Evolutionary conservation across 2,888 invertebrate species (phyloP), one percentile per base, ranked within the genome.

Genomic region (Serrognathus titanus): DNA sequence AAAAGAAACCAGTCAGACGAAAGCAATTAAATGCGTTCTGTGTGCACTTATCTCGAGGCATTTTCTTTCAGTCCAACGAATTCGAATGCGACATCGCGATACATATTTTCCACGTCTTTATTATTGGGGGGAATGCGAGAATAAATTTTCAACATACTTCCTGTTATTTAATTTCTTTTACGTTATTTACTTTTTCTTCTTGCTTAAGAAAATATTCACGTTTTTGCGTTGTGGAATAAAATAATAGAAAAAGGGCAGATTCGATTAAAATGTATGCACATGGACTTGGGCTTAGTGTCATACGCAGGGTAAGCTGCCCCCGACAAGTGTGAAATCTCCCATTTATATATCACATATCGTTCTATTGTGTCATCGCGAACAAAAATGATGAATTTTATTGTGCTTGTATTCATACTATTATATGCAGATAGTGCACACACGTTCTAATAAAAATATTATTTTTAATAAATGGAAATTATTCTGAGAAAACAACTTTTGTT

Each of bases 311-410:
- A 48, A 46, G 58, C 58, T 66, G 66, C 61, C 59, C 62, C 48
- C 60, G 66, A 66, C 66, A 66, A 66, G 63, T 66, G 66, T 64
- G 64, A 66, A 66, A 66, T 66, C 61, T 63, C 63, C 63, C 58
- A 65, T 65, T 65, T 65, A 65, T 65, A 63, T 60, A 37, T 51
- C 56, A 53, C 59, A 63, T 59, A 61, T 54, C 54, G 55, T 55
- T 59, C 60, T 51, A 60, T 63, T 63, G 59, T 60, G 60, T 50
- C 49, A 51, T 43, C 57, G 52, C 58, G 57, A 55, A 53, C 57
- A 58, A 58, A 60, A 60, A 43, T 11, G 43, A 43, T 43, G 43
- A 43, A 43, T 16, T 43, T 43, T 43, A 43, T 43, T 43, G 43
- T 43, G 43, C 43, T 16, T 43, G 43, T 43, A 43, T 43, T 13